Conservation (phyloP, 2,888 invertebrate genomes). For the Acrobasis suavella region DNA sequence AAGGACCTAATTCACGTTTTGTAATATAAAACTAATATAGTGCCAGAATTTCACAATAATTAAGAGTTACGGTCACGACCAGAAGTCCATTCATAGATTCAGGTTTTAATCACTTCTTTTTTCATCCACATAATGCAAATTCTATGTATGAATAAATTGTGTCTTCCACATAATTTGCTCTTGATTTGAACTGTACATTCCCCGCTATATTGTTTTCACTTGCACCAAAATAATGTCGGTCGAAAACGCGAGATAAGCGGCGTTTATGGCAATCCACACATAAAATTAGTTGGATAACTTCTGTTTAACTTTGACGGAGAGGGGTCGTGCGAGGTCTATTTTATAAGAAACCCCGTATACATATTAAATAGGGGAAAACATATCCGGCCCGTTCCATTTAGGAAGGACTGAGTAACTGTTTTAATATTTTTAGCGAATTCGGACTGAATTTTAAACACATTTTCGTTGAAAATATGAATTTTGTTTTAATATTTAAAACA, state of each 20-base stretch:
- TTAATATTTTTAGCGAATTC: background rate
- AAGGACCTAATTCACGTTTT: no score
- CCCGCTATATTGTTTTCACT: background rate
- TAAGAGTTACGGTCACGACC: no score
- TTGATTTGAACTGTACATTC: no score
- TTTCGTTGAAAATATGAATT: background rate
- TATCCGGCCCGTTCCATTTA: background rate
- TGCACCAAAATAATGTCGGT: slow-evolving; percentile 4
- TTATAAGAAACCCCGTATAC: slow-evolving; percentile 5
- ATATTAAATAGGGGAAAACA: slow-evolving; percentile 10
- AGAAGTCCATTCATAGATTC: no score
- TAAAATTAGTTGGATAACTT: slow-evolving; percentile 31
- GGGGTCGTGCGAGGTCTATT: slow-evolving; percentile 7
- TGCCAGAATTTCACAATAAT: no score
- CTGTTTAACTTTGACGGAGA: slow-evolving; percentile 22
- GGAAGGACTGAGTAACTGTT: background rate
- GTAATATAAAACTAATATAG: no score
- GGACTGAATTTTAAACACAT: background rate
- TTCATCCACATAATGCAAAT: no score
- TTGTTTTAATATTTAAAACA: background rate
- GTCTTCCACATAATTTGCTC: no score
- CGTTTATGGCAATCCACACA: slow-evolving; percentile 28
- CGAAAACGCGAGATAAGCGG: slow-evolving; percentile 27
- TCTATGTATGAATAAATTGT: no score
- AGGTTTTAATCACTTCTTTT: no score